A percentile compares a stretch with the other conserved stretches of the same genome.
These are phyloP conservation scores for Protodeltote pygarga DNA, from an alignment of 2,888 invertebrate species.

Conservation along the genomic window DNA sequence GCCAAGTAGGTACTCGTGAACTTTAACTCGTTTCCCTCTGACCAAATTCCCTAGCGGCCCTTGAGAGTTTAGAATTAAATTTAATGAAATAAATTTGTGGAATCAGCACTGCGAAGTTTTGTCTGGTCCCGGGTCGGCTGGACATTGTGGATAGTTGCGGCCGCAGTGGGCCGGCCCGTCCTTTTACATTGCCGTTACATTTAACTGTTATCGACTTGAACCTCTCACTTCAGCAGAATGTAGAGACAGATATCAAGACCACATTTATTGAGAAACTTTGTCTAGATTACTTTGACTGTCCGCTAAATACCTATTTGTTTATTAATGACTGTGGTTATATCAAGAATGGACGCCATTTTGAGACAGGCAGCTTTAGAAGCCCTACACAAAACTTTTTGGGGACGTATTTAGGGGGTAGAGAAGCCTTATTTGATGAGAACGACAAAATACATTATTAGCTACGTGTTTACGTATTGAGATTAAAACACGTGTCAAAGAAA, in stretches of 20 bases:
- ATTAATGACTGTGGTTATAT: constrained; percentile 51
- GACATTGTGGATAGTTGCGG: constrained; percentile 57
- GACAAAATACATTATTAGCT: constrained; percentile 61
- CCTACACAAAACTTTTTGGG: constrained; percentile 70
- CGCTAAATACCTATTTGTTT: constrained; percentile 15
- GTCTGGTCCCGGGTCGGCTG: constrained; percentile 53
- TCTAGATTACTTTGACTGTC: constrained; percentile 28
- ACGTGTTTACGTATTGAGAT: constrained; percentile 55
- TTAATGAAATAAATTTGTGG: constrained; percentile 84
- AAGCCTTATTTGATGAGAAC: constrained; percentile 67
- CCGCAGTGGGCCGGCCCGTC: constrained; percentile 25
- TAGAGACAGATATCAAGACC: constrained; percentile 38
- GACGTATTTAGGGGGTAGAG: constrained; percentile 67
- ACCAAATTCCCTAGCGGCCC: constrained; percentile 80
- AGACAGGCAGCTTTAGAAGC: constrained; percentile 71
- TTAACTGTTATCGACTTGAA: constrained; percentile 59
- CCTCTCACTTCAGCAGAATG: constrained; percentile 44
- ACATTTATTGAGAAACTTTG: constrained; percentile 45
- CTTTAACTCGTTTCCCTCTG: constrained; percentile 84
- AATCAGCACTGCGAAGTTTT: constrained; percentile 74
- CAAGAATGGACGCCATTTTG: constrained; percentile 75
- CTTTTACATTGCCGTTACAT: constrained; percentile 41
- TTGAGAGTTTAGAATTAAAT: constrained; percentile 83
- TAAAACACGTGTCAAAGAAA: constrained; percentile 59
- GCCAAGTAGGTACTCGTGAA: constrained; percentile 78